Evolutionary conservation across 2,113 vertebrate species (phyloP).

Genomic region (Takifugu flavidus): DNA sequence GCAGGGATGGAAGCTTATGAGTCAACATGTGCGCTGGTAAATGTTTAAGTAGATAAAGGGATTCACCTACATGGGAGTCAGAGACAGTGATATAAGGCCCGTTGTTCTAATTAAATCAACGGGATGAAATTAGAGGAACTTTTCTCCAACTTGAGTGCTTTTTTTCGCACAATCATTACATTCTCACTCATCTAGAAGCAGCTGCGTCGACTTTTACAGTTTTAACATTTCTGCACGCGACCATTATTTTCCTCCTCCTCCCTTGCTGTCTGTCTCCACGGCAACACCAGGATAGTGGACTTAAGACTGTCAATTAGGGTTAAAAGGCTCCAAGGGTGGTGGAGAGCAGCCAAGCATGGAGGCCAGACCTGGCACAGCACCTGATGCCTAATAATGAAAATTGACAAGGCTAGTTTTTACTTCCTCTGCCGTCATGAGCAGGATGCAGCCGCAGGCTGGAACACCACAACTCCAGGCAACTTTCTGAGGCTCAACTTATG

Average conservation of each 20-base stretch:
- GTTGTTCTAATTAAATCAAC: conserved; percentile 38
- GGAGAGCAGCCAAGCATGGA: conserved; percentile 52
- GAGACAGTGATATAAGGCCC: conserved; percentile 29
- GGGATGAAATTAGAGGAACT: conserved; percentile 3
- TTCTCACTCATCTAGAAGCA: too few species aligned
- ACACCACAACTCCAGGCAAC: conserved; percentile 42
- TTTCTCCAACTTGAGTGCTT: background rate
- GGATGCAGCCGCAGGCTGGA: conserved; percentile 32
- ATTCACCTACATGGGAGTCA: conserved; percentile 37
- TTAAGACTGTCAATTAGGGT: conserved; percentile 69
- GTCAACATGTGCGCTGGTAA: conserved; percentile 43
- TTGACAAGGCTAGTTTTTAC: conserved; percentile 67
- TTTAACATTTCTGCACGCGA: conserved; percentile 8
- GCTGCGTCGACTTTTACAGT: background rate
- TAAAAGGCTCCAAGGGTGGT: conserved; percentile 61
- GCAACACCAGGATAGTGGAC: conserved; percentile 44
- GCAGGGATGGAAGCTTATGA: conserved; percentile 61
- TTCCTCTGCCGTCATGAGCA: conserved; percentile 41
- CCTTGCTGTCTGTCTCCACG: conserved; percentile 19
- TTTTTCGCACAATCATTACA: too few species aligned
- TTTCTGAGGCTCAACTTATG: too few species aligned
- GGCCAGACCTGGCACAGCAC: conserved; percentile 54
- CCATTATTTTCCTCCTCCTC: conserved; percentile 6
- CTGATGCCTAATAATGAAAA: conserved; percentile 70
- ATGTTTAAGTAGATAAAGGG: conserved; percentile 50